A percentile compares a stretch with the other conserved stretches of the same genome.
Conservation (phyloP, 2,888 invertebrate genomes). For the Aricia artaxerxes region DNA sequence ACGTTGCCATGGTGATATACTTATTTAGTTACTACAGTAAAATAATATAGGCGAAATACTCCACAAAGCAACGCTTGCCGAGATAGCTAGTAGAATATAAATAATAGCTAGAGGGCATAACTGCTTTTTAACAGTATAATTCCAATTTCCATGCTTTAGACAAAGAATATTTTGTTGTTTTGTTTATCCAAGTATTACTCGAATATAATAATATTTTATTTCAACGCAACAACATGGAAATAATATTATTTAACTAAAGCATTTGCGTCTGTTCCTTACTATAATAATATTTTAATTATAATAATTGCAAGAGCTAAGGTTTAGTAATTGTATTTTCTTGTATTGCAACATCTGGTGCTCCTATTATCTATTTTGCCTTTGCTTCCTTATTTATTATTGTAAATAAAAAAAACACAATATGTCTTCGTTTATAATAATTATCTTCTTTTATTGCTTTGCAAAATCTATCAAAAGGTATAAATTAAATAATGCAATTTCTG, state of each 20-base stretch:
- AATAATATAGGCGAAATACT: too few species aligned
- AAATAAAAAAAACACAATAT: too few species aligned
- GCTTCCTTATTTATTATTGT: too few species aligned
- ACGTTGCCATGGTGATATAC: too few species aligned
- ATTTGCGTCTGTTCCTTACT: neutral
- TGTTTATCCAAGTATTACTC: neutral
- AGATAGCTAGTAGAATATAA: too few species aligned
- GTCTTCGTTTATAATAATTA: neutral
- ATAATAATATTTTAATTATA: slow-evolving; percentile 13
- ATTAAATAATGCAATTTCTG: neutral
- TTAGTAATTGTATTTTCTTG: slow-evolving; percentile 6
- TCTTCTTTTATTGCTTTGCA: neutral
- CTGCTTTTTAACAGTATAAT: too few species aligned
- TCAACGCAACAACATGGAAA: neutral
- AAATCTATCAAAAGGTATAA: neutral
- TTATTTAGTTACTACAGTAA: too few species aligned
- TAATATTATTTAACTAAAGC: neutral
- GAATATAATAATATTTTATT: neutral
- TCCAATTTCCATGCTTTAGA: too few species aligned
- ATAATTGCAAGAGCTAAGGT: neutral
- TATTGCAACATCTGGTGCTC: slow-evolving; percentile 2
- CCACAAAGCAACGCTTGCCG: too few species aligned
- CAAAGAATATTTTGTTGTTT: neutral
- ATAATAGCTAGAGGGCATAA: too few species aligned
- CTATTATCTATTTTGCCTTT: neutral